phyloP scores from a whole-genome alignment of 2,888 invertebrate species.

The Agriopis leucophaearia region DNA sequence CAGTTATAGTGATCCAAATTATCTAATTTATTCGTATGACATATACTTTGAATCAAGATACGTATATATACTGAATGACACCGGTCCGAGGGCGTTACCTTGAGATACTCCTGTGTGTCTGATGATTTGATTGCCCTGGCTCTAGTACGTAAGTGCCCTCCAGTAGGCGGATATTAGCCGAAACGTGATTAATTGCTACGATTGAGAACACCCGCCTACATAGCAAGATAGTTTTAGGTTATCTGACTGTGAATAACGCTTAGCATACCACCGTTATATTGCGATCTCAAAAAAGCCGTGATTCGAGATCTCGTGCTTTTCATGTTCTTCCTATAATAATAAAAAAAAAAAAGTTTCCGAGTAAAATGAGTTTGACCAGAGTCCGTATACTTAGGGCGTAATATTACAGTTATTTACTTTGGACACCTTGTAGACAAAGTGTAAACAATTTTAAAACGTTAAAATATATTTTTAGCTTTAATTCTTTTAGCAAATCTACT shows the following conservation, averaged over 20 bases:
- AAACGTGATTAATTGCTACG: constrained; percentile 27
- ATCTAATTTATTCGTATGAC: background rate
- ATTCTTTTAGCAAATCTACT: no score
- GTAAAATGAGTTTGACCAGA: background rate
- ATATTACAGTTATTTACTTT: no score
- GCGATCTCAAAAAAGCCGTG: background rate
- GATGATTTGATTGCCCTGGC: constrained; percentile 18
- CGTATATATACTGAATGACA: constrained; percentile 3
- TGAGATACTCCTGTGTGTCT: constrained; percentile 14
- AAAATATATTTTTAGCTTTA: no score
- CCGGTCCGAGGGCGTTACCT: constrained; percentile 19
- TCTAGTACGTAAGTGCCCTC: constrained; percentile 23
- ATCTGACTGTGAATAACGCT: constrained; percentile 4
- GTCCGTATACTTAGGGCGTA: background rate
- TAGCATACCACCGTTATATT: background rate
- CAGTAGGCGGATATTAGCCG: constrained; percentile 28
- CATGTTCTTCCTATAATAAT: background rate
- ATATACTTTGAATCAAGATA: constrained; percentile 1
- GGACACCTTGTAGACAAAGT: no score
- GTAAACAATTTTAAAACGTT: no score
- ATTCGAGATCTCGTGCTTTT: no score
- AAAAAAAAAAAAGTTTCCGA: background rate
- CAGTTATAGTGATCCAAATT: background rate
- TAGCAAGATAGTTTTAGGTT: constrained; percentile 19
- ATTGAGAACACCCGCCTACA: constrained; percentile 22